Evolutionary conservation across 2,888 invertebrate genomes (phyloP).

Genomic region (Deroplatys truncata): DNA sequence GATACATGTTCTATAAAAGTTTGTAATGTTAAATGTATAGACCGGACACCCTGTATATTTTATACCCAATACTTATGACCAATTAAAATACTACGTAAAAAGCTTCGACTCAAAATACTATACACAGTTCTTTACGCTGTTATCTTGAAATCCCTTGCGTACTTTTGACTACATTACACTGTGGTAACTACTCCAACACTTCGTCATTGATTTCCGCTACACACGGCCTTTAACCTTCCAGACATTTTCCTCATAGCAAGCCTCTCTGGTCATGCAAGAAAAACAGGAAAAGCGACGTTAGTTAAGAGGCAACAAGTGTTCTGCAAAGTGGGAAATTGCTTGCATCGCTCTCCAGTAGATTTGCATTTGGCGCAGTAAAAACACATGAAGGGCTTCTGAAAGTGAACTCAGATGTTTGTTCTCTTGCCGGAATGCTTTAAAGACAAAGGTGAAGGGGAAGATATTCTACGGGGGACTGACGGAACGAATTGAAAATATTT

Average conservation of each 20-base stretch:
- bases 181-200: no score
- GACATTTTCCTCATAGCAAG: background rate
- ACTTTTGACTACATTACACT: no score
- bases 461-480: background rate
- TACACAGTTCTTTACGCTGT: no score
- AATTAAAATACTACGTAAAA: no score
- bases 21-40: no score
- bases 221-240: background rate
- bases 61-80: no score
- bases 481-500: background rate
- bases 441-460: background rate
- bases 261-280: background rate
- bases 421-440: background rate
- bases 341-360: background rate
- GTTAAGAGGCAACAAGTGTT: background rate
- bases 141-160: no score
- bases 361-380: background rate
- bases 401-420: background rate
- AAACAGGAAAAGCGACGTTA: background rate
- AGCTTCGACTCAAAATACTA: no score
- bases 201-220: background rate
- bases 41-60: no score
- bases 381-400: background rate
- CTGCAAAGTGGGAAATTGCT: background rate
- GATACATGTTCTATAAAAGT: no score